Evolutionary conservation across 2,113 vertebrate species (phyloP).

Genomic region (Phrynocephalus versicolor): DNA sequence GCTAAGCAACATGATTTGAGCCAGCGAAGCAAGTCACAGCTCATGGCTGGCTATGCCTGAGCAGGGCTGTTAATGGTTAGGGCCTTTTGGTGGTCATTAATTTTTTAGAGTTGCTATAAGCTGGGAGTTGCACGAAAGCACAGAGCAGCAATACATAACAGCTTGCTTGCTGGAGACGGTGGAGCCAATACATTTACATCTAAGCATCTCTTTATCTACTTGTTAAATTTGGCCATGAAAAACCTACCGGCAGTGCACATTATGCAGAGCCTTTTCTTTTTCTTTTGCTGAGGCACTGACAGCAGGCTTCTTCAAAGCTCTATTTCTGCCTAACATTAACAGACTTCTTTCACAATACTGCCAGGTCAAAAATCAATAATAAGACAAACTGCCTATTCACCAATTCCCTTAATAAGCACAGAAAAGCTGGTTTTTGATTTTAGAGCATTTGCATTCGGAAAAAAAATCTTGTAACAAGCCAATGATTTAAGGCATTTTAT

Average conservation of each 20-base stretch:
- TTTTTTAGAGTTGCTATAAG: no score
- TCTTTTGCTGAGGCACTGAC: not conserved
- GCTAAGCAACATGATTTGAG: no score
- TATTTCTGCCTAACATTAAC: not conserved
- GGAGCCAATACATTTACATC: not conserved
- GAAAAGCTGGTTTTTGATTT: not conserved
- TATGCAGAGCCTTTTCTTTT: not conserved
- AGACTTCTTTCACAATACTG: not conserved
- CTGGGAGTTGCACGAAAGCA: no score
- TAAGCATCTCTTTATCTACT: not conserved
- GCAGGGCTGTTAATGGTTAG: no score
- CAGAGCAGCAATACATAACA: not conserved
- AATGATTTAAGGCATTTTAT: not conserved
- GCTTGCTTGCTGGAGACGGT: not conserved
- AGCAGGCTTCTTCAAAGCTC: not conserved
- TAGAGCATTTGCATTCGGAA: not conserved
- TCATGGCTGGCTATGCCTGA: no score
- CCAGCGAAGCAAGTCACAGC: no score
- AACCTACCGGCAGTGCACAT: not conserved
- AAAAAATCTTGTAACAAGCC: not conserved
- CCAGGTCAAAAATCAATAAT: slow-evolving; percentile 10
- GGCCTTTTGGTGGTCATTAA: no score
- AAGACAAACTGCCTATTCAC: not conserved
- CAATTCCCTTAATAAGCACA: not conserved
- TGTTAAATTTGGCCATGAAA: not conserved